phyloP scores from a whole-genome alignment of 2,797 vertebrate species.

The Craterocephalus amniculus region DNA sequence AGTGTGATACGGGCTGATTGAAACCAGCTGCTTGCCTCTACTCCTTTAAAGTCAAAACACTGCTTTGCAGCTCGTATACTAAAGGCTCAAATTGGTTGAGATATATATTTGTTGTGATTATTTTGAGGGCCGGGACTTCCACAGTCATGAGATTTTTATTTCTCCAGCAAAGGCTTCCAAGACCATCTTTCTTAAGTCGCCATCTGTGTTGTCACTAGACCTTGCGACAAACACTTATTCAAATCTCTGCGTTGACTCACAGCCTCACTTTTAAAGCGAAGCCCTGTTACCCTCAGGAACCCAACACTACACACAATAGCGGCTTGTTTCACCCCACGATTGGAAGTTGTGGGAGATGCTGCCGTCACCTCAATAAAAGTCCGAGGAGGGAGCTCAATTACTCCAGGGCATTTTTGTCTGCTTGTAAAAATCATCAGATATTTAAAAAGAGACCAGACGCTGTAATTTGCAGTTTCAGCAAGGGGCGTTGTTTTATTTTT shows the following conservation, averaged over 20 bases:
- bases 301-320: conserved; percentile 62
- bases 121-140: background rate
- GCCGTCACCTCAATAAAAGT: conserved; percentile 80
- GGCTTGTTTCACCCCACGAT: conserved; percentile 68
- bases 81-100: conserved; percentile 19
- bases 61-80: conserved; percentile 24
- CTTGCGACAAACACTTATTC: conserved; percentile 40
- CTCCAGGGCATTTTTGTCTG: conserved; percentile 69
- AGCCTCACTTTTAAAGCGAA: conserved; percentile 34
- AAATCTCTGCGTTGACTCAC: conserved; percentile 47
- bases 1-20: conserved; percentile 59
- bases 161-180: background rate
- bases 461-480: conserved; percentile 74
- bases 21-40: conserved; percentile 69
- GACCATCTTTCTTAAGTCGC: conserved; percentile 22
- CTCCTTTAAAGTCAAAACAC: conserved; percentile 24
- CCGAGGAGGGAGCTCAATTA: conserved; percentile 67
- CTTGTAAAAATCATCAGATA: conserved; percentile 81
- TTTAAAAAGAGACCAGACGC: conserved; percentile 68
- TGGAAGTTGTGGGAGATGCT: conserved; percentile 71
- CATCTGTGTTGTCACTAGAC: conserved; percentile 38
- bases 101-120: background rate
- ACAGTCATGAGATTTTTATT: background rate
- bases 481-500: conserved; percentile 77
- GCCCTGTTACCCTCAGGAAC: conserved; percentile 46